These are phyloP conservation scores for Orchesella cincta DNA, from an alignment of 1,140 invertebrate genomes.

Conservation along the genomic window DNA sequence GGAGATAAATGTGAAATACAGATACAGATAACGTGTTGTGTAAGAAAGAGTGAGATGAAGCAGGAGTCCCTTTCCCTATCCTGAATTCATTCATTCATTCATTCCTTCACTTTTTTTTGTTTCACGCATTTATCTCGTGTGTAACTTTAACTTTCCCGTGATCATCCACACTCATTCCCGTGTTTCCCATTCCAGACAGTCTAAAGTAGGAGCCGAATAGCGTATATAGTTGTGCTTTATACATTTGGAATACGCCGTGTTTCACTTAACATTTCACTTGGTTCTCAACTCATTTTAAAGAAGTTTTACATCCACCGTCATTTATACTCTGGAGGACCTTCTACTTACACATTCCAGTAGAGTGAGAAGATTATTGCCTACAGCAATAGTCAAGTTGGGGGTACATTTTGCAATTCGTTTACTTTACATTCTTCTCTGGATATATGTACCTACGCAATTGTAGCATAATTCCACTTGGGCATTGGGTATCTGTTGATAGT, in stretches of 20 bases:
- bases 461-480: too few species aligned
- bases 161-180: constrained; percentile 11
- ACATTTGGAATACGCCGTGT: too few species aligned
- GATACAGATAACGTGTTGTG: not conserved
- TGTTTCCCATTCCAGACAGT: constrained; percentile 22
- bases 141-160: not conserved
- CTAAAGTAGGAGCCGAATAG: too few species aligned
- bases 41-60: too few species aligned
- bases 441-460: too few species aligned
- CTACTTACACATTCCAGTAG: not conserved
- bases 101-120: not conserved
- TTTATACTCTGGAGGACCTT: not conserved
- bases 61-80: not conserved
- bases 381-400: not conserved
- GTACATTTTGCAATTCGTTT: too few species aligned
- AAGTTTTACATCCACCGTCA: too few species aligned
- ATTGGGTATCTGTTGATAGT: too few species aligned
- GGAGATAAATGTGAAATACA: not conserved
- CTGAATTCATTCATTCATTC: not conserved
- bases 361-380: not conserved
- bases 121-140: not conserved
- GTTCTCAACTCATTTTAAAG: too few species aligned
- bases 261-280: too few species aligned
- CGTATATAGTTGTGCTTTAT: too few species aligned
- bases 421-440: too few species aligned